Evolutionary conservation across 2,797 vertebrate genomes (phyloP).

Genomic region (Mus caroli): DNA sequence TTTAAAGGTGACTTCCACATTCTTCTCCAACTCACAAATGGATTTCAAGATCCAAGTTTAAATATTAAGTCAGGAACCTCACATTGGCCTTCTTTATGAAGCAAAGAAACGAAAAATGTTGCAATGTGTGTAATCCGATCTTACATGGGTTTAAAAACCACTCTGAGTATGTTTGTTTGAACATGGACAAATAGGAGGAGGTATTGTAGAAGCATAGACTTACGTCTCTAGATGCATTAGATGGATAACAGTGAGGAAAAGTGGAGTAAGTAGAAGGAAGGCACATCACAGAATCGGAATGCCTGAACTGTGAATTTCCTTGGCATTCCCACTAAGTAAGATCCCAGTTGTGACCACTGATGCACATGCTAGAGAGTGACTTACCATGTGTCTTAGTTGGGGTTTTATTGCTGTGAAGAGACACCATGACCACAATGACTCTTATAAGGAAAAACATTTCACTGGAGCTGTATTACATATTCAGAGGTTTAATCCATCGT

Average conservation of each 20-base stretch:
- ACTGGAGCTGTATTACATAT: neutral
- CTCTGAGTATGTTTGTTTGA: neutral
- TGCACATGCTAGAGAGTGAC: neutral
- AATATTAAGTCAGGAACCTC: neutral
- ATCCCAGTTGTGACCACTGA: neutral
- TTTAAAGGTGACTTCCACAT: neutral
- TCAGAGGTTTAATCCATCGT: neutral
- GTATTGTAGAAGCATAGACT: neutral
- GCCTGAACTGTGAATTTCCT: neutral
- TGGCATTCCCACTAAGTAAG: neutral
- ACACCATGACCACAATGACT: neutral
- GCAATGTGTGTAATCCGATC: neutral
- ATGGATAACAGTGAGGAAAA: neutral
- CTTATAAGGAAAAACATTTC: neutral
- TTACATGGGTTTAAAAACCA: slow-evolving; percentile 20
- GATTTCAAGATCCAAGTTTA: slow-evolving; percentile 36
- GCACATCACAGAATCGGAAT: neutral
- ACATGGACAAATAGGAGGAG: neutral
- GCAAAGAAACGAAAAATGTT: neutral
- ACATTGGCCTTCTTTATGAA: neutral
- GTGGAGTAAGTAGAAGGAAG: neutral
- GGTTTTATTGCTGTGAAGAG: neutral
- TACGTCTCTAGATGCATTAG: neutral
- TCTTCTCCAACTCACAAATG: neutral
- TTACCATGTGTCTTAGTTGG: neutral